Evolutionary conservation across 2,888 invertebrate species (phyloP), one percentile per base, ranked within the genome.

Genomic region (Melipona beecheii): DNA sequence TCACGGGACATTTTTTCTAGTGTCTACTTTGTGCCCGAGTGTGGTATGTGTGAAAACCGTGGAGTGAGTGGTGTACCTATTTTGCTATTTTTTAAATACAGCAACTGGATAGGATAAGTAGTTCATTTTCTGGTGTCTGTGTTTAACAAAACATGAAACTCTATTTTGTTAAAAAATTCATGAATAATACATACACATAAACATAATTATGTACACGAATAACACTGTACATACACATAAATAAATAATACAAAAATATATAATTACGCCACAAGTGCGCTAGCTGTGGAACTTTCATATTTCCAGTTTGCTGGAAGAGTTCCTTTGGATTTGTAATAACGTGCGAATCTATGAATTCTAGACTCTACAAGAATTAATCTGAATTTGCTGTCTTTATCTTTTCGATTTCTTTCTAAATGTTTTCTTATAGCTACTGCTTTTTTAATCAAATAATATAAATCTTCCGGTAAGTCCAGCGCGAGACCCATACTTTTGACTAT

Each of bases 361-460:
- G 99, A 99, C 95, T 99, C 99, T 0, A 99, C 99, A 91, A 99
- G 96, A 97, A 99, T 99, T 92, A 99, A 96, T 93, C 99, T 97
- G 97, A 99, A 99, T 95, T 99, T 99, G 95, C 98, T 98, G 96
- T 99, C 99, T 95, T 98, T 99, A 95, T 99, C 99, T 95, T 99
- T 98, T 94, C 98, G 98, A 95, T 98, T 99, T 88, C 99, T 97
- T 95, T 99, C 99, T 96, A 99, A 97, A 95, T 99, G 99, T 95
- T 99, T 99, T 93, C 99, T 97, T 95, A 99, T 99, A 88, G 99
- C 98, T 5, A 99, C 99, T 81, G 99, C 99, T 95, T 99, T 99
- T 96, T 99, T 99, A 95, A 99, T 99, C 94, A 99, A 95, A 95
- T 99, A 98, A 95, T 99, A 99, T 54, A 99, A 95, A 95, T 99